phyloP scores from a whole-genome alignment of 2,113 vertebrate genomes.

The Rattus norvegicus region GRCr8 NC_086020.1:107673001-107673500 shows the following conservation, averaged over 20 bases:
- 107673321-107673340: neutral
- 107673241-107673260: neutral
- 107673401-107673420: neutral
- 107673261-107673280: too few relatives aligned
- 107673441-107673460: neutral
- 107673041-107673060: neutral
- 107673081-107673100: neutral
- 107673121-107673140: neutral
- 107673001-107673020: too few relatives aligned
- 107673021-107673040: neutral
- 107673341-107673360: neutral
- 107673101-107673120: too few relatives aligned
- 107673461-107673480: neutral
- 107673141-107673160: neutral
- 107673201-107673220: neutral
- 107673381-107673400: neutral
- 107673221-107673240: neutral
- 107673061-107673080: neutral
- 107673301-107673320: too few relatives aligned
- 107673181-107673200: neutral
- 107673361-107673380: neutral
- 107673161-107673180: neutral
- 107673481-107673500: neutral
- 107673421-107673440: neutral
- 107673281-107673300: neutral